Evolutionary conservation across 2,797 vertebrate species (phyloP).

Genomic region (Hoplostethus atlanticus): DNA sequence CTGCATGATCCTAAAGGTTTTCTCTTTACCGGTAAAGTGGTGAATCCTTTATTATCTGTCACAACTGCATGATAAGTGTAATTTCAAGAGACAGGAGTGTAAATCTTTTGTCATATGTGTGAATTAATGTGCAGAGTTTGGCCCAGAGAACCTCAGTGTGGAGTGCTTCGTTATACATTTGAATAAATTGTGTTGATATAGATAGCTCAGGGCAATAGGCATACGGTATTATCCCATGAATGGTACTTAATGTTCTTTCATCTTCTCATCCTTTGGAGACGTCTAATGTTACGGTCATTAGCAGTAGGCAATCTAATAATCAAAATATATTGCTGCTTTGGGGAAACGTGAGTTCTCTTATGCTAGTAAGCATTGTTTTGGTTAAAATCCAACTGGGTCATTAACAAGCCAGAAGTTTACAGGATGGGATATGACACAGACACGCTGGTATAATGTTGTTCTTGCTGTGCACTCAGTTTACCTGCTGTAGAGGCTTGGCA

Average conservation of each 20-base stretch:
- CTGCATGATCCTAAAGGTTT: too few species aligned
- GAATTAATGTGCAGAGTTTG: background rate
- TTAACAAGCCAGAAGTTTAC: background rate
- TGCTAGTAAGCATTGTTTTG: background rate
- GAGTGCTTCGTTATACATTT: background rate
- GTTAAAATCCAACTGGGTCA: conserved; percentile 6
- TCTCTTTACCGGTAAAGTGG: background rate
- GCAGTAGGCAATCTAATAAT: background rate
- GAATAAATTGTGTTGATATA: background rate
- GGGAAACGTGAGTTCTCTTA: background rate
- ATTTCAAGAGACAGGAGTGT: background rate
- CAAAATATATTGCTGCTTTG: background rate
- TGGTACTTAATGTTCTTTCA: background rate
- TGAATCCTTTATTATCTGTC: conserved; percentile 18
- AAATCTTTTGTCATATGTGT: background rate
- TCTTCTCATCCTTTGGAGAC: conserved; percentile 1
- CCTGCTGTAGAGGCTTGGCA: too few species aligned
- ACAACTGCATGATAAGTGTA: conserved; percentile 12
- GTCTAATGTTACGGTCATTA: background rate
- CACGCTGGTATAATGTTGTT: background rate
- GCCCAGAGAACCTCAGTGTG: background rate
- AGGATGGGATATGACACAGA: background rate
- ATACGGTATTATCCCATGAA: background rate
- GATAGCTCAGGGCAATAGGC: too few species aligned
- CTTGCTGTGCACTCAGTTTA: background rate